Percentiles rank a stretch among this genome's conserved stretches.
phyloP scores from a whole-genome alignment of 2,797 vertebrate species.

The Gobionotothen gibberifrons region DNA sequence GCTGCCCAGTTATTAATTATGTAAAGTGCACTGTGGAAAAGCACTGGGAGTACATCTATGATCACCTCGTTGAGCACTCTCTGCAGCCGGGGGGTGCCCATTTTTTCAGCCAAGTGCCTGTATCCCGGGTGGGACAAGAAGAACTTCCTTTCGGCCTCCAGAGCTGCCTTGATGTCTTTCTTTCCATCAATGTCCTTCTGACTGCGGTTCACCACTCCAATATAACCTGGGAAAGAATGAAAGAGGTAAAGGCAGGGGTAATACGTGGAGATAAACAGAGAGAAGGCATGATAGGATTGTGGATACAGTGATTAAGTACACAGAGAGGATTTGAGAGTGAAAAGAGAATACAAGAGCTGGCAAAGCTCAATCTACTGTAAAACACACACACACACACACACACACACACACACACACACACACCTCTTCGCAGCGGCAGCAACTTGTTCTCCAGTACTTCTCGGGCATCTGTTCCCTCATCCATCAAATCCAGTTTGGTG shows the following conservation, averaged over 20 bases:
- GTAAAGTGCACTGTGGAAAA: constrained; percentile 52
- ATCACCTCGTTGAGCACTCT: constrained; percentile 90
- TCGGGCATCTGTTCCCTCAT: constrained; percentile 94
- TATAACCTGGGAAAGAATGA: constrained; percentile 82
- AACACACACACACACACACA: constrained; percentile 26
- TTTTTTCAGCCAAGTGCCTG: constrained; percentile 89
- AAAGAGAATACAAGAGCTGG: background rate
- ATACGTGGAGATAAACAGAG: background rate
- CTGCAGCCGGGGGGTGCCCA: constrained; percentile 91
- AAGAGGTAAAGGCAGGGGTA: background rate
- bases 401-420: constrained; percentile 20
- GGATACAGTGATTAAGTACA: constrained; percentile 9
- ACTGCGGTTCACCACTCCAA: constrained; percentile 92
- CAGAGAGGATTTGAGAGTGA: background rate
- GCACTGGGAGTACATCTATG: constrained; percentile 30
- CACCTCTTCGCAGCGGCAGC: constrained; percentile 84
- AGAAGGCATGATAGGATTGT: background rate
- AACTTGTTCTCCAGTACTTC: constrained; percentile 95
- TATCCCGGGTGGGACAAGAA: constrained; percentile 88
- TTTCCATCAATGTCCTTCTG: constrained; percentile 94
- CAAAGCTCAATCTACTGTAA: background rate
- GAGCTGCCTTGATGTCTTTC: constrained; percentile 90
- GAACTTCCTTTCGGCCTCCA: constrained; percentile 91
- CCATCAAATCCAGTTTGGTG: constrained; percentile 97
- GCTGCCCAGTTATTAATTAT: constrained; percentile 63